Base-by-base conservation (phyloP, 2,797 vertebrate species). In the Enoplosus armatus region DNA sequence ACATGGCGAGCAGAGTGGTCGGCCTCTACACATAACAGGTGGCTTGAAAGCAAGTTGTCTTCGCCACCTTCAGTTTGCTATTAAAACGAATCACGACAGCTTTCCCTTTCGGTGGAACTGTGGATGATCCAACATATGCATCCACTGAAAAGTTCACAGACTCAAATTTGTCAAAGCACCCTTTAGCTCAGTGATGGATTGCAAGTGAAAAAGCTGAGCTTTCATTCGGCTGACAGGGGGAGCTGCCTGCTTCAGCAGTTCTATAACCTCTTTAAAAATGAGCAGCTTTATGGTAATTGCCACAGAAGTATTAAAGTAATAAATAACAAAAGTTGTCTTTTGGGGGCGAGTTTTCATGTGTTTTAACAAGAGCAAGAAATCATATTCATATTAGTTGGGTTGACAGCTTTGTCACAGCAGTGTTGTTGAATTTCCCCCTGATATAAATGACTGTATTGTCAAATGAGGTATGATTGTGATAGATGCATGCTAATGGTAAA, bases 221-320 rank as follows among this genome's bases (percentile, higher is more conserved):
- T 87, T 87, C 83, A 74, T 70, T 71, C 18, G 56, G 82, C 69
- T 82, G 78, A 89, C 87, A 82, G 77, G 82, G 83, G 67, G 67
- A 80, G 77, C 82, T 81, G 90, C 85, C 86, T 74, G 66, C 87
- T 90, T 90, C 88, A 92, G 87, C 89, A 87, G 9, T 89, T 91
- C 73, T 72, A 55, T 64, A 89, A 83, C 77, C 78, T 75, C 69
- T 83, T 82, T 69, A 91, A 83, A 85, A 85, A 83, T 83, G 79
- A 86, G 60, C 75, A 29, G 73, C 26, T 82, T 78, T 56, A 83
- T 84, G 67, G 56, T 88, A 80, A 92, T 88, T 62, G 67, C 47
- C 50, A 54, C 37, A 45, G 51, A 88, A 85, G 60, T 84, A 63
- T 71, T 45, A 37, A 54, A 54, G 26, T 66, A 33, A 83, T 72